Evolutionary conservation across 2,888 invertebrate genomes (phyloP), one percentile per base, ranked within the genome.

Genomic region (Hypena proboscidalis): DNA sequence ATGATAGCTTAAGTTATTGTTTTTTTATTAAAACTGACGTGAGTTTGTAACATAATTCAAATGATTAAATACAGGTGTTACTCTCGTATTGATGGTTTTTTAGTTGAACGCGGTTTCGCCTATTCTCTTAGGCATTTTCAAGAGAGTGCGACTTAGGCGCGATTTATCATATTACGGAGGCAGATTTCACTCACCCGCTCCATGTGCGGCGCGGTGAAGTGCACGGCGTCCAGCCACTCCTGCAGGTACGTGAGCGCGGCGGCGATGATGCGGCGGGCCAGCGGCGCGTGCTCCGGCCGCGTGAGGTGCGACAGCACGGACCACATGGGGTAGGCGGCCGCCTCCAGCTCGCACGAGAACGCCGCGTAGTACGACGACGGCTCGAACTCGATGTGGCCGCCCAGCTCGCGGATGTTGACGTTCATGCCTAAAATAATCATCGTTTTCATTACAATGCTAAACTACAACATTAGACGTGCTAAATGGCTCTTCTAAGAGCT

Each of bases 391-490:
- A 99, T 96, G 88, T 99, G 99, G 37, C 96, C 95, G 67, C 94
- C 95, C 57, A 97, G 91, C 84, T 98, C 98, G 52, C 98, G 93
- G 60, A 96, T 94, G 91, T 99, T 99, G 34, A 98, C 96, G 90
- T 99, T 99, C 98, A 99, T 99, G 51, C 98, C 97, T 96, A 72
- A n/a, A n/a, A n/a, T n/a, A n/a, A n/a, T n/a, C n/a, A n/a, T n/a
- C n/a, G n/a, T n/a, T n/a, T n/a, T n/a, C n/a, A n/a, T n/a, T n/a
- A n/a, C n/a, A n/a, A n/a, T n/a, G n/a, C n/a, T n/a, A n/a, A n/a
- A n/a, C n/a, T n/a, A n/a, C n/a, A n/a, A n/a, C n/a, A n/a, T n/a
- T n/a, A n/a, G n/a, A n/a, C n/a, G n/a, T n/a, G n/a, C n/a, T n/a
- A n/a, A n/a, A n/a, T n/a, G n/a, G n/a, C n/a, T n/a, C n/a, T n/a